Evolutionary conservation across 1,140 invertebrate species (phyloP), one percentile per base, ranked within the genome.

Genomic region (Philopotamus ludificatus): DNA sequence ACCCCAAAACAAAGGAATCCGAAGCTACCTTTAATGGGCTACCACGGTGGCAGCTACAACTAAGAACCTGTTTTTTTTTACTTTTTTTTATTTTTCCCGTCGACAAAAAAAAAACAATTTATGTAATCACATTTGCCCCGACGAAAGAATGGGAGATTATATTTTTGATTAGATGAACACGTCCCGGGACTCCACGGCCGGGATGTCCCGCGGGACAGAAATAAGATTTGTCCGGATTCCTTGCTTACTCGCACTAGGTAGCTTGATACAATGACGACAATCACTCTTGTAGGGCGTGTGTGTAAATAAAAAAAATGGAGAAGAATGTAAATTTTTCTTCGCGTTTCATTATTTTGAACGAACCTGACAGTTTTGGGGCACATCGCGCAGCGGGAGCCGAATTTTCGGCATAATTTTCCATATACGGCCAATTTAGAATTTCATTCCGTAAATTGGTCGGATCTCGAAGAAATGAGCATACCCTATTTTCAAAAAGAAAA

Each of bases 121-220:
- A 70, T 63, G 55, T 70, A 70, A 70, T 70, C 68, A 60, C 64
- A 66, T 70, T 70, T 66, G 42, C 60, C 22, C 63, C 53, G 68
- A 41, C 59, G 68, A 70, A 65, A 65, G 58, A 67, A 67, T 62
- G 65, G 68, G 60, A 70, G 65, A 70, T 70, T 70, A 70, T 70
- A 70, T 70, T 70, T 70, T 70, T 70, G 68, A 70, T 70, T 70
- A 67, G 65, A 64, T 65, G 65, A 70, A 70, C 55, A 62, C 65
- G 57, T 67, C 61, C 47, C 64, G 68, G 47, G 64, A 53, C 7
- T 50, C 60, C 51, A n/a, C 62, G 18, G 12, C 26, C 25, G 45
- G 47, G 10, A 16, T 45, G 45, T 57, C 44, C 53, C 26, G 53
- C 51, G 57, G 34, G 23, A 57, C 12, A 21, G 20, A 45, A 60